A percentile compares a stretch with the other conserved stretches of the same genome.
Evolutionary conservation across 2,888 invertebrate genomes (phyloP).

Genomic region (Choristoneura rosaceana): DNA sequence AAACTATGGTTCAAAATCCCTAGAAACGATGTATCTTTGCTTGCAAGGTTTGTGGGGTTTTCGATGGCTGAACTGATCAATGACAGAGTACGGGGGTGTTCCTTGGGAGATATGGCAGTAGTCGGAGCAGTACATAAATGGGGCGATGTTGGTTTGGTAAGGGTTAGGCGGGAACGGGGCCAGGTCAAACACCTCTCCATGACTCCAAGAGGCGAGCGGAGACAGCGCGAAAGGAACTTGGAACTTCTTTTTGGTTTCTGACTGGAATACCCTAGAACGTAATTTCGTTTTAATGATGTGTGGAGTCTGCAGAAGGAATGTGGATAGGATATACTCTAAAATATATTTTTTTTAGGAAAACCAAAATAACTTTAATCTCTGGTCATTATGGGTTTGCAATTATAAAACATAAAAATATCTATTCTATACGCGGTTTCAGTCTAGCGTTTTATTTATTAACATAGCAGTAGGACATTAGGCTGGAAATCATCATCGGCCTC

Average conservation of each 20-base stretch:
- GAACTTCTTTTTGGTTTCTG: slow-evolving; percentile 73
- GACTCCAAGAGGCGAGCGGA: slow-evolving; percentile 66
- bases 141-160: slow-evolving; percentile 76
- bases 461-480: no score
- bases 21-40: slow-evolving; percentile 64
- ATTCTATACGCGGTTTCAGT: no score
- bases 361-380: no score
- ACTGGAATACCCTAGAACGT: slow-evolving; percentile 68
- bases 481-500: no score
- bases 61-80: slow-evolving; percentile 66
- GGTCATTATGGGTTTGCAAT: no score
- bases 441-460: no score
- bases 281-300: slow-evolving; percentile 1
- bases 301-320: not conserved
- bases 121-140: slow-evolving; percentile 81
- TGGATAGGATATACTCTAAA: not conserved
- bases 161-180: slow-evolving; percentile 76
- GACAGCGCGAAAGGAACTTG: slow-evolving; percentile 66
- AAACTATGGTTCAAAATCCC: slow-evolving; percentile 50
- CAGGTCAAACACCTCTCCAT: slow-evolving; percentile 70
- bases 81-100: slow-evolving; percentile 68
- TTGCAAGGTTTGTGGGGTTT: slow-evolving; percentile 61
- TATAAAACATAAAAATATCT: no score
- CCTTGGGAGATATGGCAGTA: slow-evolving; percentile 77
- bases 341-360: no score